Conservation (phyloP, 2,797 vertebrate genomes). For the Lindbergichthys nudifrons region DNA sequence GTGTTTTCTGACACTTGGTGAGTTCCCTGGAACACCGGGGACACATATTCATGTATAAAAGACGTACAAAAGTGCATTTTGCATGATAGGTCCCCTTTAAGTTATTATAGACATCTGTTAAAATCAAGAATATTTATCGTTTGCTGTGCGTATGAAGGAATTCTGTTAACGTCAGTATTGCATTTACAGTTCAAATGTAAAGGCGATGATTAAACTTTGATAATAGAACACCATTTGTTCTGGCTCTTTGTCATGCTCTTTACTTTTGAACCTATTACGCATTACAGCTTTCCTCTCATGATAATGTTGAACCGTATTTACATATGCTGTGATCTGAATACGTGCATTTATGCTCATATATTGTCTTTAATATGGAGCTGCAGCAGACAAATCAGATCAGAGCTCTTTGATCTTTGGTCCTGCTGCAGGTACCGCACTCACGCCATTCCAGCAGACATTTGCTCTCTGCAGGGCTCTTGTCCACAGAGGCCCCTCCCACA, state of each 20-base stretch:
- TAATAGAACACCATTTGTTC: background rate
- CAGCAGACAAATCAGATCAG: slow-evolving; percentile 35
- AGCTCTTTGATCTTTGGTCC: slow-evolving; percentile 58
- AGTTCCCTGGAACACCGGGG: too few relatives aligned
- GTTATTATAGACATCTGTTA: too few relatives aligned
- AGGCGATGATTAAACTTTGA: too few relatives aligned
- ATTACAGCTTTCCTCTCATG: background rate
- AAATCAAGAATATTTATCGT: too few relatives aligned
- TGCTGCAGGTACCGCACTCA: slow-evolving; percentile 67
- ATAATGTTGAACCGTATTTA: background rate
- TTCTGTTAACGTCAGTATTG: too few relatives aligned
- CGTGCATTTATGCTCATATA: slow-evolving; percentile 7
- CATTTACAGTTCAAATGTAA: too few relatives aligned
- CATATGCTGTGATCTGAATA: background rate
- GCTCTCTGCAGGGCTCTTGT: slow-evolving; percentile 59
- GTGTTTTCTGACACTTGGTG: too few relatives aligned
- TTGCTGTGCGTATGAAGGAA: too few relatives aligned
- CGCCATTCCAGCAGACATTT: slow-evolving; percentile 64
- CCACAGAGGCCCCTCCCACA: slow-evolving; percentile 68
- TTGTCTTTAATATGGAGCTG: slow-evolving; percentile 24
- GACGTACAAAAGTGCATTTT: too few relatives aligned
- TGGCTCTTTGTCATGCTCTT: slow-evolving; percentile 4
- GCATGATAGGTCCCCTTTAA: too few relatives aligned
- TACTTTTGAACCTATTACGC: background rate
- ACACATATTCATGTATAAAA: too few relatives aligned